Percentiles rank a stretch among this genome's conserved stretches.
These are phyloP conservation scores for Parochlus steinenii DNA, from an alignment of 2,888 invertebrate species.

Conservation along the genomic window DNA sequence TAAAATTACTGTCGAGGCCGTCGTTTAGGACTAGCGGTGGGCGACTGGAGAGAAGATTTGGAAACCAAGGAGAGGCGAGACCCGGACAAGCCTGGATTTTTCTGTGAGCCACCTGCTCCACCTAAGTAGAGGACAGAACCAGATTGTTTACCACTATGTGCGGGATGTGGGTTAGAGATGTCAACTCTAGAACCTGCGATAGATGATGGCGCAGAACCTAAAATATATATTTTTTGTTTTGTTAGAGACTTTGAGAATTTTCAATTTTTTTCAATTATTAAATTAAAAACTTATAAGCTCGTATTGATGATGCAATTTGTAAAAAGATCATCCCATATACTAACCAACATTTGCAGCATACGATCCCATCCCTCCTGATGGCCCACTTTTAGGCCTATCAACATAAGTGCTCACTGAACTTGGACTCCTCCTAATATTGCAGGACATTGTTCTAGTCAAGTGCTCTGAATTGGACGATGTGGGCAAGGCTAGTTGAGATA, in stretches of 20 bases:
- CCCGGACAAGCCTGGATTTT: not conserved
- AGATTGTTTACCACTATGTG: conserved; percentile 33
- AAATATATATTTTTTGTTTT: no score
- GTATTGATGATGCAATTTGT: no score
- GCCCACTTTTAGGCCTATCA: no score
- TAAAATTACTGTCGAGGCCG: conserved; percentile 7
- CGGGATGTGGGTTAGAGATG: conserved; percentile 40
- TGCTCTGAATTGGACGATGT: conserved; percentile 1
- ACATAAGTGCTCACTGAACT: no score
- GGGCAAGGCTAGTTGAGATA: not conserved
- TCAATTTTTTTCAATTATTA: no score
- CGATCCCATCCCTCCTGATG: no score
- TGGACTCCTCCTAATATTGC: no score
- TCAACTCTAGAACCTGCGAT: conserved; percentile 56
- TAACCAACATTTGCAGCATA: no score
- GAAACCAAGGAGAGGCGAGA: conserved; percentile 7
- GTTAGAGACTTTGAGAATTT: no score
- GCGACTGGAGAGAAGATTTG: conserved; percentile 5
- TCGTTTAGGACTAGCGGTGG: conserved; percentile 7
- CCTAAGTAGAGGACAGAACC: conserved; percentile 45
- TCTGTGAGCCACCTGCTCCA: not conserved
- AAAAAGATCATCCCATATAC: no score
- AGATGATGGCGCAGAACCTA: conserved; percentile 49
- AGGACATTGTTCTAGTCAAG: no score
- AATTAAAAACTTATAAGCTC: no score